Base-by-base conservation (phyloP, 2,113 vertebrate species). In the Phycodurus eques region DNA sequence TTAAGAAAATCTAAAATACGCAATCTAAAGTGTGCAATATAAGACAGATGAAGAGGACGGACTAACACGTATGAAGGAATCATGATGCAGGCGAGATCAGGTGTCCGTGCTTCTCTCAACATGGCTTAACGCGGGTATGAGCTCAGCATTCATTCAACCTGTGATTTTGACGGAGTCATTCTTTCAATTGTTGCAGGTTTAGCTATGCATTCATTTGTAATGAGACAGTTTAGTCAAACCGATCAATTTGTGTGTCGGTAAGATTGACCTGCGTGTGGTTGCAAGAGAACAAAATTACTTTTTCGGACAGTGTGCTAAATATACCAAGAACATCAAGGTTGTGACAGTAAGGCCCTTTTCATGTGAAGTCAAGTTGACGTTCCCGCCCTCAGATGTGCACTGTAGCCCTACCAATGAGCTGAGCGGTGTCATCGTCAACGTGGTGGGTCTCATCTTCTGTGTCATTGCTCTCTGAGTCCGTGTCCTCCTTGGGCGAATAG, bases 401-500 rank as follows among this genome's bases (percentile, higher is more conserved):
- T 39, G 66, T 44, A 11, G 88, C 86, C 57, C 81, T 85, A 70
- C 86, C 83, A 20, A 94, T 88, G 39, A 94, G 92, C 83, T 84
- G 91, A 73, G 91, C 75, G 0, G 86, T 91, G 78, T 92, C 92
- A 8, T 88, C 88, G 1, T 92, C 90, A 1, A 76, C 80, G 67
- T 72, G 76, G 61, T 80, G 82, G 67, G 62, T 43, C 19, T 88
- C 86, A 0, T 87, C 89, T 33, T 71, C 88, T 1, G 76, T 72
- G 5, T 83, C 88, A 6, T 90, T 86, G 4, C 82, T 84, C 5
- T 90, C 90, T 42, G 90, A 89, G 73, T 91, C 93, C 0, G 88
- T 85, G 66, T 87, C 88, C 78, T 92, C 91, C 27, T 83, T 54
- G 0, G 91, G 87, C 43, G 91, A 92, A 80, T 88, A 91, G 85